These are phyloP conservation scores for Apocrypta bakeri DNA, from an alignment of 1,140 invertebrate genomes.

Conservation along the genomic window DNA sequence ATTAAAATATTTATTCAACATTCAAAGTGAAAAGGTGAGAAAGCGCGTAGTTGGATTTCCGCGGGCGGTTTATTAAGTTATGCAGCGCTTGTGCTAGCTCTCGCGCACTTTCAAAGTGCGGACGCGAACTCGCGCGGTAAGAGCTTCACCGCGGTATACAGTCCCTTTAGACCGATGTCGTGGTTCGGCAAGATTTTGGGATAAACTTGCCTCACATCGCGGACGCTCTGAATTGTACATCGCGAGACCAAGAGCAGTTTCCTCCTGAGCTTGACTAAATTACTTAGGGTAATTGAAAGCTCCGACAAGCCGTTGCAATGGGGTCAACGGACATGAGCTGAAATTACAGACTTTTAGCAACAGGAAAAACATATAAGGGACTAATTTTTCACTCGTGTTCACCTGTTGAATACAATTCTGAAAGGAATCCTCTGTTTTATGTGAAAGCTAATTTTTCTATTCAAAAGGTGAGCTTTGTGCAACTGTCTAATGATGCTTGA, in stretches of 20 bases:
- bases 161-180: background rate
- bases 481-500: too few species aligned
- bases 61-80: conserved; percentile 27
- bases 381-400: too few species aligned
- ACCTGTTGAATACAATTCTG: too few species aligned
- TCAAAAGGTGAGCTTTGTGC: too few species aligned
- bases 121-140: background rate
- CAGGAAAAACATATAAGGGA: background rate
- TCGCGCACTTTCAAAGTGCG: background rate
- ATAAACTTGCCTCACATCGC: background rate
- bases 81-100: too few species aligned
- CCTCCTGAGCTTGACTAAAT: conserved; percentile 56
- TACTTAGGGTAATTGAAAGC: conserved; percentile 66
- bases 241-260: conserved; percentile 26
- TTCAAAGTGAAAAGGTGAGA: background rate
- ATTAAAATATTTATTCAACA: conserved; percentile 14
- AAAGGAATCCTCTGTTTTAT: too few species aligned
- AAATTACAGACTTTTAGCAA: background rate
- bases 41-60: background rate
- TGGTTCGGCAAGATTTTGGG: background rate
- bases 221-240: conserved; percentile 14
- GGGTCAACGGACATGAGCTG: background rate
- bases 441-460: too few species aligned
- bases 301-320: background rate
- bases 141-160: background rate